phyloP scores from a whole-genome alignment of 2,113 vertebrate species.

The Gopherus flavomarginatus region DNA sequence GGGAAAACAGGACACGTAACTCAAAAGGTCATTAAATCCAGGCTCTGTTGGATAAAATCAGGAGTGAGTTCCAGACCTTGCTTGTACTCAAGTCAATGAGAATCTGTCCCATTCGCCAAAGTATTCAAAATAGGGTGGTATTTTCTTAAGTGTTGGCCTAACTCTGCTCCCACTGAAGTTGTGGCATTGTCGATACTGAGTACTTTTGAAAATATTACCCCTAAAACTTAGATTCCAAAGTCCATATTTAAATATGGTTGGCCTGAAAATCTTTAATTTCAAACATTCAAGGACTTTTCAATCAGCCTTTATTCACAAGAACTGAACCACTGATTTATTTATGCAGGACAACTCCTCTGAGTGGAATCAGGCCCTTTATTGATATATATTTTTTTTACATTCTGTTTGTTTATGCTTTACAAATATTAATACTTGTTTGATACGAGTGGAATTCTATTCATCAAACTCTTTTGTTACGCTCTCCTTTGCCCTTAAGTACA shows the following conservation, averaged over 20 bases:
- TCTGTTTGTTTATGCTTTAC: background rate
- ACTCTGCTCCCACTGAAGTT: background rate
- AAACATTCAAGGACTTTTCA: background rate
- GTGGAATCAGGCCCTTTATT: background rate
- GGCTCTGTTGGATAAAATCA: background rate
- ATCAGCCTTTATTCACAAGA: background rate
- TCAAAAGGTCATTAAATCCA: background rate
- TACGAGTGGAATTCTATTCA: rapidly evolving
- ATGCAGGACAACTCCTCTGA: background rate
- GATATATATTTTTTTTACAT: background rate
- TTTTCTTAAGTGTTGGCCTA: background rate
- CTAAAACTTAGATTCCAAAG: background rate
- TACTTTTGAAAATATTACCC: background rate
- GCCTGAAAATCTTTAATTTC: background rate
- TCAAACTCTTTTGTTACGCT: background rate
- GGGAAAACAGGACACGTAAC: background rate
- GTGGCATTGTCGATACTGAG: background rate
- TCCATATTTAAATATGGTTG: background rate
- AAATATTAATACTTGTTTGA: background rate
- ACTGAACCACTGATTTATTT: background rate
- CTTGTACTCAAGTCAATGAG: background rate
- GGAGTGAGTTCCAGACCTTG: background rate
- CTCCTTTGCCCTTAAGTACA: background rate
- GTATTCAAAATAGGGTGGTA: rapidly evolving
- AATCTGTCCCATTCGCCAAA: background rate